Base-by-base conservation (phyloP, 2,888 invertebrate species). In the Spisula subtruncata region DNA sequence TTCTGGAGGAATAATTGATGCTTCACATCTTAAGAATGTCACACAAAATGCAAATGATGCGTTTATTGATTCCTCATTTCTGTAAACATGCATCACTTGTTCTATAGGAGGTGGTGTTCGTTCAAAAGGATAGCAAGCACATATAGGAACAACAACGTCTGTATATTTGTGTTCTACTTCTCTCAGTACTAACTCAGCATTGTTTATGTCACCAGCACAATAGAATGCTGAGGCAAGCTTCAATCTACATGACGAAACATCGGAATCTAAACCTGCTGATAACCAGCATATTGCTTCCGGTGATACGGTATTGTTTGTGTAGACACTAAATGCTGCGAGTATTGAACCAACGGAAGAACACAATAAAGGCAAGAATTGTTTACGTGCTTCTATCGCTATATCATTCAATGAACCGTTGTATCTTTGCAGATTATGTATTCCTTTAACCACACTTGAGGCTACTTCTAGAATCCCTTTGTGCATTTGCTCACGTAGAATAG, bases 231-330 rank as follows among this genome's bases (percentile, higher is more conserved):
- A 56, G 16, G 82, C 82, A 25, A 56, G 54, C 32, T 82, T 82
- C 56, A 82, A 54, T 32, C n/a, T 82, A 56, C 82, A 20, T 5
- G 54, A 82, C 16, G 82, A 54, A 32, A 82, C 82, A 56, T 82
- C 82, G n/a, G 56, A 46, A 48, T 82, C 29, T 16, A 54, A 35
- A 29, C 82, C 32, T 29, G 18, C 16, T 29, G 54, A 29, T 6
- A 82, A n/a, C 82, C 54, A 56, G 4, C 32, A 18, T 82, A 82
- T 10, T 32, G 82, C 82, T 56, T 54, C 32, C 16, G 29, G 54
- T 82, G 82, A 56, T 82, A 82, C 32, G 32, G 56, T 16, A 29
- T 56, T 54, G 25, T 82, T 14, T 0, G 5, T 29, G 46, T 29
- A 32, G 29, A 82, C 48, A 48, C 20, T 32, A 16, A 32, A 54